Evolutionary conservation across 2,113 vertebrate genomes (phyloP), one percentile per base, ranked within the genome.

Genomic region (Calypte anna): DNA sequence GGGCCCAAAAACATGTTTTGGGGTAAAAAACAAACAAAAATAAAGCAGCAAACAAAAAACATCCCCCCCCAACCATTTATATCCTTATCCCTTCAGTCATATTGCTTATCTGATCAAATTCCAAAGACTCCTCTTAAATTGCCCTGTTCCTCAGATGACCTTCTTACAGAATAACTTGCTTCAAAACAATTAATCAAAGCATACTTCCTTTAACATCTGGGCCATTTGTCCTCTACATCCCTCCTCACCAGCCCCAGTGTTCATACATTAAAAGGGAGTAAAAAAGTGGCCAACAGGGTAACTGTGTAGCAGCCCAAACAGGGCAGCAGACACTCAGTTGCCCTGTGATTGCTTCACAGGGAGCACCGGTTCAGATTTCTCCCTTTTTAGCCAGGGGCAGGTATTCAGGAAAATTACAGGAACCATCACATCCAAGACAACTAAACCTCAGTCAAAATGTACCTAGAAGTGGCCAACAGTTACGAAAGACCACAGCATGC

Each of bases 261-360:
- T 84, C 9, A 43, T 9, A 46, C 9, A 59, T 10, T 12, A 55
- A 50, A n/a, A 25, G 24, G 28, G 21, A 70, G 16, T 3, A 50
- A 74, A 91, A 53, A 50, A 5, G 25, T 3, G 8, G 25, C 40
- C 10, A 75, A 18, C 17, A 67, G 40, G 68, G n/a, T 7, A 82
- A 11, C 50, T 53, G 38, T 6, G 6, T 38, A 55, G 18, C 17
- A 70, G 16, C 28, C 20, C 53, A 55, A 59, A 64, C 5, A 51
- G 3, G 28, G 25, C 36, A 75, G 51, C 0, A 57, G 19, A 27
- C 6, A 55, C 0, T 6, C 58, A 53, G 12, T 12, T 40, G 40
- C 40, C 40, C 40, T 40, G 40, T 40, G 40, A 40, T 40, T 40
- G 40, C 40, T 40, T 90, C 48, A n/a, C 11, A 68, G 30, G 28